phyloP scores from a whole-genome alignment of 2,888 invertebrate genomes.

The Pogonocherus hispidulus region DNA sequence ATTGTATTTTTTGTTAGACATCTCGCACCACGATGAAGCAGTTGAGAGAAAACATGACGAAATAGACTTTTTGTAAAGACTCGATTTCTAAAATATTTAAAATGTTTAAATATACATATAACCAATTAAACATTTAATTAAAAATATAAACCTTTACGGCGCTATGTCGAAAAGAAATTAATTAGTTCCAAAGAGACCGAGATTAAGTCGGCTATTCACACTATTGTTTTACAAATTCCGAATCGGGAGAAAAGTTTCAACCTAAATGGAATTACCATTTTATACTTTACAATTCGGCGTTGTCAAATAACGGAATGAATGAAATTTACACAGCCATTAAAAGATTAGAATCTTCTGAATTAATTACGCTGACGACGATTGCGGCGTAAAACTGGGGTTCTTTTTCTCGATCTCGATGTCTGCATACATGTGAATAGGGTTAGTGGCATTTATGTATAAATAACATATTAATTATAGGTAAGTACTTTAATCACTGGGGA shows the following conservation, averaged over 20 bases:
- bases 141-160: not conserved
- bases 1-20: no score
- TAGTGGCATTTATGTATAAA: conserved; percentile 6
- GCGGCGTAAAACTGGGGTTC: conserved; percentile 4
- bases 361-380: conserved; percentile 7
- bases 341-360: conserved; percentile 36
- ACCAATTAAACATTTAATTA: conserved; percentile 6
- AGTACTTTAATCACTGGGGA: no score
- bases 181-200: conserved; percentile 17
- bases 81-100: no score
- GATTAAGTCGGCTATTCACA: conserved; percentile 16
- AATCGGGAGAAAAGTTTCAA: conserved; percentile 12
- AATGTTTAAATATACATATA: no score
- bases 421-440: conserved; percentile 18
- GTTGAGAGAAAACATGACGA: no score
- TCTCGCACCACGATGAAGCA: no score
- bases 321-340: conserved; percentile 42
- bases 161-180: not conserved
- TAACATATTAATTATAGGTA: no score
- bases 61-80: no score
- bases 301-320: conserved; percentile 35
- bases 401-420: not conserved
- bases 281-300: conserved; percentile 25
- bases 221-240: conserved; percentile 26
- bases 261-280: conserved; percentile 19